Percentiles rank a stretch among this genome's conserved stretches.
Conservation (phyloP, 2,888 invertebrate genomes). For the Gerris lacustris region DNA sequence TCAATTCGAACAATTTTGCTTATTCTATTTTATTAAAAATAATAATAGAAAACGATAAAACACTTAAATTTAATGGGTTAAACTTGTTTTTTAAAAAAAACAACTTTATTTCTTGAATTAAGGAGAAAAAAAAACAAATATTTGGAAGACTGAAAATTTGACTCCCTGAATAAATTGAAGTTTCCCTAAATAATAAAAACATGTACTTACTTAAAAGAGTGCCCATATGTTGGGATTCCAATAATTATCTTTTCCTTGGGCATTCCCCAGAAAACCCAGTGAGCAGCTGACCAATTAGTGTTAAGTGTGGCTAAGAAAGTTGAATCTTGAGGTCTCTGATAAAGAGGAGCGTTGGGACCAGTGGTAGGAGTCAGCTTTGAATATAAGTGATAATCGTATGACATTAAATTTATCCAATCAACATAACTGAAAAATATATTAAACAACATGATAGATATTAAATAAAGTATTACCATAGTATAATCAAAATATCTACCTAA, state of each 20-base stretch:
- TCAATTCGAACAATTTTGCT: no score
- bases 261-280: conserved; percentile 65
- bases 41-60: no score
- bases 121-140: no score
- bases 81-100: no score
- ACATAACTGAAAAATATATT: conserved; percentile 44
- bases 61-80: no score
- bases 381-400: conserved; percentile 79
- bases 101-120: no score
- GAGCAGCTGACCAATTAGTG: conserved; percentile 65
- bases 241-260: conserved; percentile 63
- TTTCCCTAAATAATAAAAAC: no score
- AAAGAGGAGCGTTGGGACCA: conserved; percentile 70
- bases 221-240: conserved; percentile 80
- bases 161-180: no score
- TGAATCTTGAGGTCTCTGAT: conserved; percentile 44
- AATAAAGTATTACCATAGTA: background rate
- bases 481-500: no score
- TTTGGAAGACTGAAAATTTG: no score
- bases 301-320: conserved; percentile 57
- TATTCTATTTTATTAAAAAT: no score
- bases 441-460: background rate
- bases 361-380: conserved; percentile 65
- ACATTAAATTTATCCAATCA: conserved; percentile 81
- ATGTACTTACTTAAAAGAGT: conserved; percentile 50